Evolutionary conservation across 2,113 vertebrate species (phyloP), one percentile per base, ranked within the genome.

Genomic region (Nothobranchius furzeri): DNA sequence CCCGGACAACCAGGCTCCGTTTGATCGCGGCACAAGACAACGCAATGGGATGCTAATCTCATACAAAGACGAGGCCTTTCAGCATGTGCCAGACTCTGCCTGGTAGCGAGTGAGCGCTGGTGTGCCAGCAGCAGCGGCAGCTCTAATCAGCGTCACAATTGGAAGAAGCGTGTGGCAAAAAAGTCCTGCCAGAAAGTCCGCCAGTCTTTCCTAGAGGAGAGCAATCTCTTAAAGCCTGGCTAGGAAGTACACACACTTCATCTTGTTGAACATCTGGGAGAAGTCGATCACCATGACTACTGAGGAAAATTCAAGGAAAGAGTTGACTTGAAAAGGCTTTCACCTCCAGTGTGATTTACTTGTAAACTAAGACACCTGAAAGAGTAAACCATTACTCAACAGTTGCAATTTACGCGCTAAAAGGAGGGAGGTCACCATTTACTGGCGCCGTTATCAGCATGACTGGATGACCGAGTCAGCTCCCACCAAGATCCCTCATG

Each of bases 141-240:
- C 72, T 81, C 76, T 82, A 88, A 88, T 90, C 83, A 83, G 81
- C 10, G 11, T 72, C 75, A 62, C 69, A 65, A 86, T 76, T 89
- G 87, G 76, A 89, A 74, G 87, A 88, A 83, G 81, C 88, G 81
- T 82, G 88, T 74, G 83, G 88, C 88, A 89, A 85, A 89, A 83
- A 30, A 85, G 82, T 78, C 62, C 79, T 75, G 80, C 84, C 87
- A 88, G 85, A 87, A 84, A 64, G 85, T 55, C 82, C 85, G 87
- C 83, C 87, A 88, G 78, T 76, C 61, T 73, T 61, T 50, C 76
- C 88, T 87, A 86, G 56, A 57, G 57, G 49, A n/a, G 37, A 81
- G 66, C 60, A 70, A 48, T 81, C 60, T 66, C 57, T 9, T 3
- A 77, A 82, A 81, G 52, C 40, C 46, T 61, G 67, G 52, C 50